Evolutionary conservation across 2,888 invertebrate species (phyloP).

Genomic region (Omphaloscelis lunosa): DNA sequence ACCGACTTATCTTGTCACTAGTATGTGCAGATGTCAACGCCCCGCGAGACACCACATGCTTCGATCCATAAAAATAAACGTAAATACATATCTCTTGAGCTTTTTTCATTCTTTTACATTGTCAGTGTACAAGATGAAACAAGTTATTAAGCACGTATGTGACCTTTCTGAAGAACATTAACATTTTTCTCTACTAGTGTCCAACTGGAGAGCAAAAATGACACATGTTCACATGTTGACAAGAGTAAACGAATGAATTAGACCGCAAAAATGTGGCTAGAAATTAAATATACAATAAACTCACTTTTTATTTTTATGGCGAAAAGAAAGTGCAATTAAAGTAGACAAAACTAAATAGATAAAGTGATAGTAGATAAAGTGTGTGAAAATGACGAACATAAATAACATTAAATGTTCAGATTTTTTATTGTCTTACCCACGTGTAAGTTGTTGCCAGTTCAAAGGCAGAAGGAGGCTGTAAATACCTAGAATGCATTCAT

Average conservation of each 20-base stretch:
- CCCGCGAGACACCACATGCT: not conserved
- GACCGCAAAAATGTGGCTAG: not conserved
- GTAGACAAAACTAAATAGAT: slow-evolving; percentile 9
- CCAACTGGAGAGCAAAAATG: not conserved
- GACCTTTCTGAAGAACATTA: slow-evolving; percentile 18
- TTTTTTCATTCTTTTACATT: slow-evolving; percentile 19
- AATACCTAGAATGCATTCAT: not conserved
- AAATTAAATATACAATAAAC: not conserved
- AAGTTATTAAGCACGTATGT: slow-evolving; percentile 6
- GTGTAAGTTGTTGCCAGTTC: not conserved
- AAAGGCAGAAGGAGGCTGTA: not conserved
- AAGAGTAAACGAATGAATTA: not conserved
- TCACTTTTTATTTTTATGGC: slow-evolving; percentile 20
- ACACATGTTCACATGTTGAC: not conserved
- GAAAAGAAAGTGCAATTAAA: slow-evolving; percentile 16
- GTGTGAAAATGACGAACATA: slow-evolving; percentile 3
- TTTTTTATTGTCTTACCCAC: not conserved
- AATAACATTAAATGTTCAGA: not conserved
- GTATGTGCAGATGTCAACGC: not conserved
- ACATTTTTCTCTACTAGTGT: not conserved
- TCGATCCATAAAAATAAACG: slow-evolving; percentile 10
- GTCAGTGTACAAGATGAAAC: not conserved
- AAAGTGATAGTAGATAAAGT: too few species aligned
- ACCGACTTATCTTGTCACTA: not conserved
- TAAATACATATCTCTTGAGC: not conserved